A percentile compares a stretch with the other conserved stretches of the same genome.
Conservation (phyloP, 2,888 invertebrate genomes). For the Byasa hedistus region DNA sequence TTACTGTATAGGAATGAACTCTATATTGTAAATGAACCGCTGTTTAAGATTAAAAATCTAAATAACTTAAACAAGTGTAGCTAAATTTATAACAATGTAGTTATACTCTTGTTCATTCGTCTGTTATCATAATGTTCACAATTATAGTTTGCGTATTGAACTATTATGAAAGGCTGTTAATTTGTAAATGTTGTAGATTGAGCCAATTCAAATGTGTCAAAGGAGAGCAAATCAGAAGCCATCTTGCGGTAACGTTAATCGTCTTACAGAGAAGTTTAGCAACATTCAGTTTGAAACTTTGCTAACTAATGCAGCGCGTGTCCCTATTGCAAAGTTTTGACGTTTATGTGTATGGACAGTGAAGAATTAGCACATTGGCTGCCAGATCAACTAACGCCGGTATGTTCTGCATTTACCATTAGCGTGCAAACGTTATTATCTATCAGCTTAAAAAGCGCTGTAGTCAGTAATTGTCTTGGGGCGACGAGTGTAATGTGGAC, state of each 20-base stretch:
- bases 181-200: neutral
- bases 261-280: neutral
- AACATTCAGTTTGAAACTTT: slow-evolving; percentile 6
- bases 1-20: too few relatives aligned
- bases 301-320: neutral
- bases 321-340: neutral
- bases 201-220: neutral
- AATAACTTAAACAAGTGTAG: too few relatives aligned
- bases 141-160: neutral
- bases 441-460: too few relatives aligned
- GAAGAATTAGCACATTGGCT: neutral
- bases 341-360: neutral
- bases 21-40: too few relatives aligned
- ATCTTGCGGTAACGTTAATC: slow-evolving; percentile 1
- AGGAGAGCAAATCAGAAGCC: neutral
- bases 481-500: too few relatives aligned
- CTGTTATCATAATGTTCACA: too few relatives aligned
- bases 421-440: neutral
- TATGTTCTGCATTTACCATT: neutral
- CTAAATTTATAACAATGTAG: too few relatives aligned
- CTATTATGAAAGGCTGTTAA: neutral
- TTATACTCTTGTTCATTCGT: too few relatives aligned
- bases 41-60: too few relatives aligned
- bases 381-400: too few relatives aligned
- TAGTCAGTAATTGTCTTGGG: too few relatives aligned